A percentile compares a stretch with the other conserved stretches of the same genome.
Conservation (phyloP, 2,113 vertebrate genomes). For the Nipponia nippon region DNA sequence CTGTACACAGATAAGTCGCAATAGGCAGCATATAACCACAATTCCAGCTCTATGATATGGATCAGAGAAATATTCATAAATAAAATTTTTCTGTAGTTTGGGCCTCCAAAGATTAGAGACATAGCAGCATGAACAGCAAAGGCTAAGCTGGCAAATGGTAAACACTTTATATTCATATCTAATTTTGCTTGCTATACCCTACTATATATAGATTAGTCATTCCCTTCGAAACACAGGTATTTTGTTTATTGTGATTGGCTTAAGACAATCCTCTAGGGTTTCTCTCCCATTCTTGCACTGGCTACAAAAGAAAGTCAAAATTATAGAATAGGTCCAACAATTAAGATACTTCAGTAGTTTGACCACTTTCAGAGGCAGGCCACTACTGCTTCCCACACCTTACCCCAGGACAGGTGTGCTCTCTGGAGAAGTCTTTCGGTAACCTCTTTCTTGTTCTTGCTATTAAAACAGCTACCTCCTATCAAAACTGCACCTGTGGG, state of each 20-base stretch:
- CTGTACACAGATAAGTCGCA: neutral
- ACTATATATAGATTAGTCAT: neutral
- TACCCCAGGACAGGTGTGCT: accelerated
- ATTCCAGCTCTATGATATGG: neutral
- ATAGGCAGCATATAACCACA: neutral
- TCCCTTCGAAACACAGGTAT: neutral
- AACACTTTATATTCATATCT: neutral
- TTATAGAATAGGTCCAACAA: neutral
- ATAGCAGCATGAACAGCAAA: neutral
- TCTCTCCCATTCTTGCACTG: neutral
- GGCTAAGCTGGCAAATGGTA: neutral
- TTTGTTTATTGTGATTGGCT: neutral
- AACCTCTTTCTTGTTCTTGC: neutral
- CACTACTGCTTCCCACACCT: neutral
- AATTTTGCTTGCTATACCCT: neutral
- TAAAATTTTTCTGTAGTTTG: neutral
- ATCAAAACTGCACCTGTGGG: neutral
- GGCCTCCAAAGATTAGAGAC: neutral
- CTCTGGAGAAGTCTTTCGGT: neutral
- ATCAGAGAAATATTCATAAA: neutral
- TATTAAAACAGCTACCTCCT: neutral
- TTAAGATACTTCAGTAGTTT: neutral
- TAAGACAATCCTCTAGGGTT: neutral
- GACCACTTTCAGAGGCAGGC: neutral
- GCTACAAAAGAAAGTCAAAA: neutral